Conservation (phyloP, 2,797 vertebrate genomes). For the Anabas testudineus region DNA sequence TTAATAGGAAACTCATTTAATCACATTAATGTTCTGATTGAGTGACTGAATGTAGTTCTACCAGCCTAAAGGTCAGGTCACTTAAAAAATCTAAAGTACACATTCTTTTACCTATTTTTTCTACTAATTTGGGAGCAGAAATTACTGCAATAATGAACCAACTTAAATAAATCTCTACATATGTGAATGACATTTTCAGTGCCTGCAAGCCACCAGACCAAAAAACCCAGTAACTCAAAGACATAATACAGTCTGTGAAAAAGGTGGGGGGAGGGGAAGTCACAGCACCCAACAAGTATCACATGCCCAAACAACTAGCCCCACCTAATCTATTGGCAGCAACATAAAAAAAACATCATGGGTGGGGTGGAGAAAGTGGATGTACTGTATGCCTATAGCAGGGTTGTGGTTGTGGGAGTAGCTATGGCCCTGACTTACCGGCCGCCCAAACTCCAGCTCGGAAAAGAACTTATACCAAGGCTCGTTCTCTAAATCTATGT, state of each 20-base stretch:
- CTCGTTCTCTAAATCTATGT: conserved; percentile 99
- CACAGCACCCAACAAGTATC: conserved; percentile 77
- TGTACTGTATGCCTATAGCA: conserved; percentile 63
- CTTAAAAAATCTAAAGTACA: conserved; percentile 1
- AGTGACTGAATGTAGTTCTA: conserved; percentile 15
- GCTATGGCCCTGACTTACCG: conserved; percentile 91
- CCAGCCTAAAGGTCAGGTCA: neutral
- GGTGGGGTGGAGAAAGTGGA: conserved; percentile 65
- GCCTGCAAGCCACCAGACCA: conserved; percentile 68
- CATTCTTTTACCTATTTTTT: conserved; percentile 6
- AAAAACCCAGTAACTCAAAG: conserved; percentile 61
- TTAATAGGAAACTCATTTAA: neutral
- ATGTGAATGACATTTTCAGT: conserved; percentile 32
- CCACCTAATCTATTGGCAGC: conserved; percentile 66
- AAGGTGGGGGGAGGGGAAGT: conserved; percentile 36
- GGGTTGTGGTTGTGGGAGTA: conserved; percentile 62
- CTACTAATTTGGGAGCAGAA: conserved; percentile 3
- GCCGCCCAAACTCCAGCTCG: conserved; percentile 99
- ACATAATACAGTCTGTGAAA: conserved; percentile 63
- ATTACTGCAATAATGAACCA: conserved; percentile 5
- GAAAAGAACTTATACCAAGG: conserved; percentile 99
- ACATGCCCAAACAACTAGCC: conserved; percentile 80
- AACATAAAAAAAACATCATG: conserved; percentile 33
- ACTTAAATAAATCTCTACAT: conserved; percentile 7
- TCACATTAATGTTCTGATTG: conserved; percentile 3